These are phyloP conservation scores for Aplodontia rufa DNA, from an alignment of 2,113 vertebrate genomes.

Conservation along the genomic window DNA sequence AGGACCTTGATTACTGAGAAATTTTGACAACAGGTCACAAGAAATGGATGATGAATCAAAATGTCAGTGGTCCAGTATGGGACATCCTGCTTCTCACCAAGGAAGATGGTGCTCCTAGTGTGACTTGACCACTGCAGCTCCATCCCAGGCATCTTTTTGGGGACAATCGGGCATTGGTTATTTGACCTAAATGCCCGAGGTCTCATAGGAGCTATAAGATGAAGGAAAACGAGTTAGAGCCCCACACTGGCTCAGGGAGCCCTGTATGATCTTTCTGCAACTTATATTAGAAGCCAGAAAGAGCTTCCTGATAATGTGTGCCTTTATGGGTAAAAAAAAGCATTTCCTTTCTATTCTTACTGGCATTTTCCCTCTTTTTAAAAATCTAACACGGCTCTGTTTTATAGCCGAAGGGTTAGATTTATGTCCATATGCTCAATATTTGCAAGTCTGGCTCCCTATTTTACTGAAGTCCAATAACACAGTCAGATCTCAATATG, in stretches of 20 bases:
- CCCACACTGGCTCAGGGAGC: neutral
- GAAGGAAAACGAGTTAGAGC: neutral
- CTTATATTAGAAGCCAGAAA: neutral
- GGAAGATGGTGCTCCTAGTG: neutral
- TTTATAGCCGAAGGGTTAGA: neutral
- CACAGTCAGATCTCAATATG: neutral
- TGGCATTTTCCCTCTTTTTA: neutral
- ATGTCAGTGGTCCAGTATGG: neutral
- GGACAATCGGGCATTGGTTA: neutral
- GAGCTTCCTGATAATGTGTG: neutral
- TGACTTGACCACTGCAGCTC: neutral
- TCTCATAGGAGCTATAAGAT: neutral
- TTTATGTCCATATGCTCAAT: neutral
- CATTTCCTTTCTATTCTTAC: neutral
- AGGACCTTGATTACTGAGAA: neutral
- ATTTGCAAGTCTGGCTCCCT: neutral
- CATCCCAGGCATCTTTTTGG: neutral
- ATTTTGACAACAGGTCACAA: neutral
- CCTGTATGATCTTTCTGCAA: neutral
- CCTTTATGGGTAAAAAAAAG: neutral
- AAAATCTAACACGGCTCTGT: neutral
- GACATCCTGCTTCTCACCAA: neutral
- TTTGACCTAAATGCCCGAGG: neutral
- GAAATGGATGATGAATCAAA: neutral
- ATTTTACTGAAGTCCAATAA: neutral